Evolutionary conservation across 2,888 invertebrate genomes (phyloP), one percentile per base, ranked within the genome.

Genomic region (Pherbina coryleti): DNA sequence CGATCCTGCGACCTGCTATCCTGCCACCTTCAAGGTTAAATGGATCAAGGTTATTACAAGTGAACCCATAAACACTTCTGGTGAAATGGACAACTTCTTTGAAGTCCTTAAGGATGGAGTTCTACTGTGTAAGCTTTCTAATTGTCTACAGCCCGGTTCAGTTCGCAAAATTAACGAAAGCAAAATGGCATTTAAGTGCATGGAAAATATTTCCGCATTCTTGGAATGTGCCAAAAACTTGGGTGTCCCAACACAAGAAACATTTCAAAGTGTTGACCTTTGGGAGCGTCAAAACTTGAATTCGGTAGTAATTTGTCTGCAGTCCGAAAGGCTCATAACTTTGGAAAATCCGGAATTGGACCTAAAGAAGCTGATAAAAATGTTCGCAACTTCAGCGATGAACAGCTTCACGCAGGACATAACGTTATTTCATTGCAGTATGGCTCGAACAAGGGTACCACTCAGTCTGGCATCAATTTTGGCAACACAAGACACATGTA

Each of bases 401-500:
- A 99, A 88, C 98, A 98, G 90, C 91, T 98, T 83, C 93, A 95
- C 82, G 98, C 98, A 17, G 97, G 98, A 0, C 96, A 98, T 86
- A 95, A 95, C 70, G 95, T 98, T 79, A 98, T 98, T 89, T 96
- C 96, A 75, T 92, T 98, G 77, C 98, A 99, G 89, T 97, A 97
- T 90, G 99, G 99, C 79, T 96, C 97, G 86, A 99, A 99, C 92
- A 98, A 98, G 91, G 98, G 98, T 37, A 98, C 98, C 85, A 98
- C 92, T 88, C 98, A 98, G 90, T 96, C 97, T 82, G 99, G 98
- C 78, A 96, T 98, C 89, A 98, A 96, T 90, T 97, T 98, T 86
- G 98, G 98, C 84, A 98, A 97, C 91, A 98, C 98, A 86, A 93
- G 98, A 90, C 98, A 98, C 91, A 98, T 98, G 97, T 98, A 95